A percentile compares a stretch with the other conserved stretches of the same genome.
Conservation (phyloP, 35 echinoderm and acorn worm genomes). For the Ophiothrix spiculata region DNA sequence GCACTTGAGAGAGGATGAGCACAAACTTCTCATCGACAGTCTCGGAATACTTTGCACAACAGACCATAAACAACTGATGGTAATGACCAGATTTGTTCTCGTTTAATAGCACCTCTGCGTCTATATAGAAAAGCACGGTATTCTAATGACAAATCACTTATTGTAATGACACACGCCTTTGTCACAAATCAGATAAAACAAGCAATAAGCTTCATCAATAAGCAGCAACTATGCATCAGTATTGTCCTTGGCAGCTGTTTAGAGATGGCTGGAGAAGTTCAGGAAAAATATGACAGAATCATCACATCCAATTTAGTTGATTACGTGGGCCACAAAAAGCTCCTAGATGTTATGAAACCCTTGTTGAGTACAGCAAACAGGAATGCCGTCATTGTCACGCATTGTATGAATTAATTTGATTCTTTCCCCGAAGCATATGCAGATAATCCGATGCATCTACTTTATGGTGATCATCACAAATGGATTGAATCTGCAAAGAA, state of each 20-base stretch:
- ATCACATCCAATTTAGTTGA: constrained; percentile 56
- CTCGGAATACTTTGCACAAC: neutral
- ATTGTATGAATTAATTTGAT: constrained; percentile 29
- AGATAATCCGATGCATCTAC: neutral
- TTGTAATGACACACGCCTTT: constrained; percentile 40
- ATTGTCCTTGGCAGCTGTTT: neutral
- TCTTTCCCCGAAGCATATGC: neutral
- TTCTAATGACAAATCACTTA: neutral
- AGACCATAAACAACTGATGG: constrained; percentile 6
- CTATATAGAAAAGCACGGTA: neutral
- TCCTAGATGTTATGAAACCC: constrained; percentile 32
- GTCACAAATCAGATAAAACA: constrained; percentile 2
- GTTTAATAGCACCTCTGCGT: neutral
- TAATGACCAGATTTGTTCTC: neutral
- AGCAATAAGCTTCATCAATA: neutral
- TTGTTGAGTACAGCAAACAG: constrained; percentile 34
- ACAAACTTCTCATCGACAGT: constrained; percentile 14
- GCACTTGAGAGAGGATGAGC: constrained; percentile 33
- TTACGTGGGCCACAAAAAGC: neutral
- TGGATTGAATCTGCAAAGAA: neutral
- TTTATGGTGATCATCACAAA: neutral
- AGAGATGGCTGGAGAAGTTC: neutral
- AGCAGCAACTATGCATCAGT: neutral
- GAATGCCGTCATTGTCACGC: constrained; percentile 41
- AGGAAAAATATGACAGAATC: constrained; percentile 45